phyloP scores from a whole-genome alignment of 2,113 vertebrate species.

The Axis porcinus region DNA sequence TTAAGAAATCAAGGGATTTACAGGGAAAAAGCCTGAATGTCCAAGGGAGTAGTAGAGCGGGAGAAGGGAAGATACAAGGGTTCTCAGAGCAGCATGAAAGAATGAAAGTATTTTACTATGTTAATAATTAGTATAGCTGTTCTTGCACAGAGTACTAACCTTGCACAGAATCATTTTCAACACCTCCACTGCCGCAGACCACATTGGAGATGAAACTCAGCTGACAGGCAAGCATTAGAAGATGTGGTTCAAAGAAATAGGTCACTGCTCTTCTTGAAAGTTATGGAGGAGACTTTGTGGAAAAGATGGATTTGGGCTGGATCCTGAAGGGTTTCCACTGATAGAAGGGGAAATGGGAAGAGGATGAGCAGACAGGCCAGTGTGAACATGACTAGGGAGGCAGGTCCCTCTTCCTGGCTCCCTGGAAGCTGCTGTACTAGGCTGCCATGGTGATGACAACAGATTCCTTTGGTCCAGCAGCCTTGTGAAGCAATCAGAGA shows the following conservation, averaged over 20 bases:
- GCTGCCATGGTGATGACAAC: conserved; percentile 41
- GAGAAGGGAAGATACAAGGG: background rate
- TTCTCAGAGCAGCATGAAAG: background rate
- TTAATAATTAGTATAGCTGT: background rate
- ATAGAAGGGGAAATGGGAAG: background rate
- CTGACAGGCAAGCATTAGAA: background rate
- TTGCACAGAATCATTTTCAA: background rate
- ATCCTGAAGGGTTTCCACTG: background rate
- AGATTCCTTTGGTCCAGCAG: conserved; percentile 46
- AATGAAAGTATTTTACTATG: background rate
- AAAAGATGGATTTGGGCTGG: background rate
- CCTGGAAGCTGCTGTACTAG: background rate
- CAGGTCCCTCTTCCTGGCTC: background rate
- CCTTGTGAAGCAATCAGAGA: conserved; percentile 23
- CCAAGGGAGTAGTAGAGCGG: background rate
- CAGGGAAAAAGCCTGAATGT: background rate
- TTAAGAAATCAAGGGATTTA: background rate
- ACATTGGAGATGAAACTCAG: background rate
- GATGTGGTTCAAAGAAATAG: background rate
- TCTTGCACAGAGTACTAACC: background rate
- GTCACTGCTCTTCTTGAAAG: background rate
- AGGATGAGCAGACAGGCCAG: background rate
- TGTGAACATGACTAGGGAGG: background rate
- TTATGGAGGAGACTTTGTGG: background rate
- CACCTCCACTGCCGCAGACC: background rate